Percentiles rank a stretch among this genome's conserved stretches.
Evolutionary conservation across 1,140 invertebrate species (phyloP).

Genomic region (Drosophila bipectinata): DNA sequence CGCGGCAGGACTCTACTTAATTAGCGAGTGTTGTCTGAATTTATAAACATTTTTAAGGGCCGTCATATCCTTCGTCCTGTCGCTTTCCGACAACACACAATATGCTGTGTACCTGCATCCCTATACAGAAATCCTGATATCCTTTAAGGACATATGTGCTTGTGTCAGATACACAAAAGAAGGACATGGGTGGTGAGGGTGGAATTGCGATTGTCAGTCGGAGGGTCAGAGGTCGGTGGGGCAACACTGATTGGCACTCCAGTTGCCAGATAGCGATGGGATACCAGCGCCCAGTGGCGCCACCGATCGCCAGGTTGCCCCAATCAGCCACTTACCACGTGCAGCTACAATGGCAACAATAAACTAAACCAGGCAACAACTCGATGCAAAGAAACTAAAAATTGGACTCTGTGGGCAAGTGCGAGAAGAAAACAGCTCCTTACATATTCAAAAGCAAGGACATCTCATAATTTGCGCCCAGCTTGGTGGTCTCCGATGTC

Average conservation of each 20-base stretch:
- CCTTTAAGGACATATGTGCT: conserved; percentile 6
- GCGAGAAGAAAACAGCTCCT: conserved; percentile 6
- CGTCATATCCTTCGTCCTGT: no score
- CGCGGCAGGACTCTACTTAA: conserved; percentile 23
- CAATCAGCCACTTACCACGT: conserved; percentile 50
- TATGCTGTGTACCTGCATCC: neutral
- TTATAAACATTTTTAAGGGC: no score
- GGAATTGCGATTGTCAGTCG: conserved; percentile 10
- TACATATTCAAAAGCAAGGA: conserved; percentile 59
- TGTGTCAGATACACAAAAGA: neutral
- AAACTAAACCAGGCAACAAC: conserved; percentile 41
- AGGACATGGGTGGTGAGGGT: neutral
- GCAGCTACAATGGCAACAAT: conserved; percentile 50
- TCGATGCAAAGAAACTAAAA: conserved; percentile 6
- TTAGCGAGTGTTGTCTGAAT: neutral
- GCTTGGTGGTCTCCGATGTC: conserved; percentile 9
- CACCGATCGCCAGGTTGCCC: conserved; percentile 39
- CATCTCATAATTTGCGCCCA: conserved; percentile 48
- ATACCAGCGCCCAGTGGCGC: neutral
- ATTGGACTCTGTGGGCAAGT: neutral
- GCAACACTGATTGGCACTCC: conserved; percentile 55
- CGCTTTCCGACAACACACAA: neutral
- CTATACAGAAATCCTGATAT: neutral
- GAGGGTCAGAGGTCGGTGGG: conserved; percentile 1
- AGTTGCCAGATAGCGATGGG: conserved; percentile 16